phyloP scores from a whole-genome alignment of 1,140 invertebrate genomes.

The Drosophila willistoni region DNA sequence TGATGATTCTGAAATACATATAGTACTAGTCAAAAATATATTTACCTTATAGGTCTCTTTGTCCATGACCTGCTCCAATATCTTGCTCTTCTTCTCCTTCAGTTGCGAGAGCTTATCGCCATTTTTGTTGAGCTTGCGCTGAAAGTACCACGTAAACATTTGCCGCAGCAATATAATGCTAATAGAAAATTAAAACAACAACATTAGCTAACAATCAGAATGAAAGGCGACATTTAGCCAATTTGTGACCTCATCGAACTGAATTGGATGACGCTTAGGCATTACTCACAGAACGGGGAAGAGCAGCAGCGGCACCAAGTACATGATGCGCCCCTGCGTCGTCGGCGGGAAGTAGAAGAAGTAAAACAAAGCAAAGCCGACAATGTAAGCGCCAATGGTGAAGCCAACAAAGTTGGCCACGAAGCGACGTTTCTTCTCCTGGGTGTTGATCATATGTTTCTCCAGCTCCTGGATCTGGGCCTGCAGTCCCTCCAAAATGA shows the following conservation, averaged over 20 bases:
- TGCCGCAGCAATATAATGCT: slow-evolving; percentile 92
- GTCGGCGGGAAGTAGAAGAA: slow-evolving; percentile 90
- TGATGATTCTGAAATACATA: no score
- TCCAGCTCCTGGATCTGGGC: slow-evolving; percentile 92
- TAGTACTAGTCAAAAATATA: no score
- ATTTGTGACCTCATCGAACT: slow-evolving; percentile 43
- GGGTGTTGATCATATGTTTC: slow-evolving; percentile 90
- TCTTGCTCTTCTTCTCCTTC: slow-evolving; percentile 92
- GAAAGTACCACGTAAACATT: slow-evolving; percentile 94
- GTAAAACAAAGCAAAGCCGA: slow-evolving; percentile 90
- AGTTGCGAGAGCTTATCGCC: slow-evolving; percentile 89
- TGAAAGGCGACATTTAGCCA: neutral
- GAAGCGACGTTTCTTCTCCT: slow-evolving; percentile 90
- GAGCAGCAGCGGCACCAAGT: slow-evolving; percentile 89
- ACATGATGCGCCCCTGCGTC: slow-evolving; percentile 88
- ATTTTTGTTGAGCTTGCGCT: slow-evolving; percentile 91
- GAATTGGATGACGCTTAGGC: neutral
- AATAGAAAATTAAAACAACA: slow-evolving; percentile 61
- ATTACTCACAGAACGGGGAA: slow-evolving; percentile 91
- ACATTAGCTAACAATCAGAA: slow-evolving; percentile 9
- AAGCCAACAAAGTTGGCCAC: slow-evolving; percentile 91
- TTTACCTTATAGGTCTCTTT: slow-evolving; percentile 97
- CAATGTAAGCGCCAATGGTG: slow-evolving; percentile 91
- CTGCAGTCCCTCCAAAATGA: slow-evolving; percentile 90
- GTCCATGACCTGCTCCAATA: slow-evolving; percentile 98